These are phyloP conservation scores for Aethes cnicana DNA, from an alignment of 2,888 invertebrate species.

Conservation along the genomic window DNA sequence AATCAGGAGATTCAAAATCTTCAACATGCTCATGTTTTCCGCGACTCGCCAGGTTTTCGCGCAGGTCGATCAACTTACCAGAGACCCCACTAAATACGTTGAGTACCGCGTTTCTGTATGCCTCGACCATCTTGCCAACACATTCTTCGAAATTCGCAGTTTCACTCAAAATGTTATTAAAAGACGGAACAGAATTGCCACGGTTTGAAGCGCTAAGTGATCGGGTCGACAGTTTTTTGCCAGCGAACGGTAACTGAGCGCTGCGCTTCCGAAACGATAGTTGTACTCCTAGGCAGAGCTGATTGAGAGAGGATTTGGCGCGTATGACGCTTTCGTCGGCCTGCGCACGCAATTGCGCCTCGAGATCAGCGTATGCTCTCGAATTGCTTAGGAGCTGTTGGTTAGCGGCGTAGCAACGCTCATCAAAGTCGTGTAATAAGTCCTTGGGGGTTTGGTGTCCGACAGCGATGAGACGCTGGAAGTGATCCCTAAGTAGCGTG, in stretches of 20 bases:
- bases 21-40: slow-evolving; percentile 35
- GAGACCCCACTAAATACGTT: slow-evolving; percentile 50
- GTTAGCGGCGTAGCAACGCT: slow-evolving; percentile 62
- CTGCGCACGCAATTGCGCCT: slow-evolving; percentile 52
- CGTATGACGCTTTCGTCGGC: slow-evolving; percentile 48
- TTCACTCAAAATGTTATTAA: slow-evolving; percentile 37
- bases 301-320: slow-evolving; percentile 55
- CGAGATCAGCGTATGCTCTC: slow-evolving; percentile 59
- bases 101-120: slow-evolving; percentile 52
- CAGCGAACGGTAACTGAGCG: slow-evolving; percentile 8
- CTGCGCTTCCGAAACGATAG: slow-evolving; percentile 38
- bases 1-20: slow-evolving; percentile 35
- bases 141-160: slow-evolving; percentile 49
- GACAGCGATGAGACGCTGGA: slow-evolving; percentile 53
- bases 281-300: slow-evolving; percentile 49
- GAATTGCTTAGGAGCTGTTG: slow-evolving; percentile 67
- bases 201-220: slow-evolving; percentile 17
- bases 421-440: slow-evolving; percentile 64
- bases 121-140: slow-evolving; percentile 49
- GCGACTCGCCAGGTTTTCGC: slow-evolving; percentile 41
- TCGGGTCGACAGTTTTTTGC: neutral
- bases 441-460: slow-evolving; percentile 58
- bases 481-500: slow-evolving; percentile 54
- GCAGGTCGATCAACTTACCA: slow-evolving; percentile 47
- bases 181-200: slow-evolving; percentile 29